A percentile compares a stretch with the other conserved stretches of the same genome.
phyloP scores from a whole-genome alignment of 2,888 invertebrate genomes.

The Magallana nippona region DNA sequence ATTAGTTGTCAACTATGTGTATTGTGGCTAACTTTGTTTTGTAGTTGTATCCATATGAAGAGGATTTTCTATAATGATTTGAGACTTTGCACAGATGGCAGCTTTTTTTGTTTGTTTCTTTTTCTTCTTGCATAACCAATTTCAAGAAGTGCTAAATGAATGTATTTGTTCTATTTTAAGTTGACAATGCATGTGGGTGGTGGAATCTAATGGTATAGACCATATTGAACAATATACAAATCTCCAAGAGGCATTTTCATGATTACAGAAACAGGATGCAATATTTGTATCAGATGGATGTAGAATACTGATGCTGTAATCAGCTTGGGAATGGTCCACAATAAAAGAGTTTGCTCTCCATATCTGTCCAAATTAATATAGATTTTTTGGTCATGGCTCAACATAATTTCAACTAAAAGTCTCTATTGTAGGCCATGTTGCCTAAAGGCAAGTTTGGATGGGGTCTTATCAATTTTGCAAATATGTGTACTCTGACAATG shows the following conservation, averaged over 20 bases:
- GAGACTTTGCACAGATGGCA: too few relatives aligned
- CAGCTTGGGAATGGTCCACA: neutral
- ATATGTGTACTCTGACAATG: too few relatives aligned
- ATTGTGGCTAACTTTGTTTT: too few relatives aligned
- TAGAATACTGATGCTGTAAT: neutral
- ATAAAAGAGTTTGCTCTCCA: neutral
- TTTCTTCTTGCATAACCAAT: too few relatives aligned
- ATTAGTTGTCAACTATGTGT: too few relatives aligned
- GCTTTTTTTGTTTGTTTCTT: too few relatives aligned
- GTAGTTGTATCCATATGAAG: too few relatives aligned
- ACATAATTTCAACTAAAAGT: neutral
- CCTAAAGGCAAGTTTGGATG: too few relatives aligned
- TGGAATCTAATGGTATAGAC: neutral
- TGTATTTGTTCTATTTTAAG: too few relatives aligned
- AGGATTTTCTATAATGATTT: too few relatives aligned
- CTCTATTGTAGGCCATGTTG: neutral
- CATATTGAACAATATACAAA: neutral
- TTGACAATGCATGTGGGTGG: neutral
- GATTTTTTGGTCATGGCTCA: neutral
- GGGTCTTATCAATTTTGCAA: too few relatives aligned
- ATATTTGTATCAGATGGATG: slow-evolving; percentile 16
- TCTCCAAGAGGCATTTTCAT: neutral
- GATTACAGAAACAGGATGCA: slow-evolving; percentile 9
- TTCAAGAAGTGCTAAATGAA: too few relatives aligned
- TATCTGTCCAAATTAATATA: neutral